These are phyloP conservation scores for Clarias magur DNA, from an alignment of 2,113 vertebrate species.

Conservation along the genomic window DNA sequence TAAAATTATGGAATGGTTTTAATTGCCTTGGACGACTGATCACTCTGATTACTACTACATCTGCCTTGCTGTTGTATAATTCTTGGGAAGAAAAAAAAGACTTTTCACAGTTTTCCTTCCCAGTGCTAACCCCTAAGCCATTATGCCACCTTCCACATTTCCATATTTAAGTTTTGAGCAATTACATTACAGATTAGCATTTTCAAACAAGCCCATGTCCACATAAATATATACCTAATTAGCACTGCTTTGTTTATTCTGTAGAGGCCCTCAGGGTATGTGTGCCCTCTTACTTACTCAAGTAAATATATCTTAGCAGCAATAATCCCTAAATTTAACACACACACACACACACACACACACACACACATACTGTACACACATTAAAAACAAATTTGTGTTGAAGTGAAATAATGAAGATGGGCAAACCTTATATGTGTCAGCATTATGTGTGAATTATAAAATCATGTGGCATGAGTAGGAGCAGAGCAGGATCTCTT, in stretches of 20 bases:
- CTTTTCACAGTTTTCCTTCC: too few relatives aligned
- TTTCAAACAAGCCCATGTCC: conserved; percentile 38
- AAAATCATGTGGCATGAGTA: not conserved
- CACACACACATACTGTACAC: not conserved
- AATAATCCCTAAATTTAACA: not conserved
- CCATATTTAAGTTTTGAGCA: not conserved
- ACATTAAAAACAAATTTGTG: not conserved
- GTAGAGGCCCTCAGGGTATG: too few relatives aligned
- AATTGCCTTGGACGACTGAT: too few relatives aligned
- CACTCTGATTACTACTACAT: too few relatives aligned
- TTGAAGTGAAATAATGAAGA: not conserved
- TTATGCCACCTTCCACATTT: not conserved
- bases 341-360: not conserved
- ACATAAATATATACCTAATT: conserved; percentile 29
- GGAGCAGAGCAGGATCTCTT: not conserved
- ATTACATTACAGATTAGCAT: conserved; percentile 12
- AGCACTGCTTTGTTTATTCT: not conserved
- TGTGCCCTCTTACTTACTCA: not conserved
- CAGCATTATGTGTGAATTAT: not conserved
- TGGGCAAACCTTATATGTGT: not conserved
- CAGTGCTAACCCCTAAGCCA: not conserved
- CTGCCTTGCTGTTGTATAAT: too few relatives aligned
- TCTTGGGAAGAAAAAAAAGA: too few relatives aligned
- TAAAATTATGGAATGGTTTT: too few relatives aligned
- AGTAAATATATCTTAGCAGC: not conserved